A percentile compares a stretch with the other conserved stretches of the same genome.
phyloP scores from a whole-genome alignment of 2,888 invertebrate genomes.

The Stegophylla sp. region DNA sequence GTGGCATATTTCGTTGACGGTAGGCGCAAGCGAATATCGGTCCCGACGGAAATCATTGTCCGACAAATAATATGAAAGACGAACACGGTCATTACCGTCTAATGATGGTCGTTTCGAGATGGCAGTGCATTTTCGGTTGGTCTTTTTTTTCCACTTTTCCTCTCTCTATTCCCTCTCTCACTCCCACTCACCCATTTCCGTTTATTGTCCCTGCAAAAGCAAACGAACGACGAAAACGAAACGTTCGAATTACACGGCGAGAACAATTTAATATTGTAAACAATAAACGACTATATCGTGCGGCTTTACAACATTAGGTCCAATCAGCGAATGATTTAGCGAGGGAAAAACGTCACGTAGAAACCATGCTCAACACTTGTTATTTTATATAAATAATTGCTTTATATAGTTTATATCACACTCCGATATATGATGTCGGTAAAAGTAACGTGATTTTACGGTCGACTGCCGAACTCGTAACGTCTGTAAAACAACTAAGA shows the following conservation, averaged over 20 bases:
- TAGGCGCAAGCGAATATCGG: neutral
- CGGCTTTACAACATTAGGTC: neutral
- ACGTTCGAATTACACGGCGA: conserved; percentile 16
- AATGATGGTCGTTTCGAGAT: conserved; percentile 42
- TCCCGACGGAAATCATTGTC: conserved; percentile 25
- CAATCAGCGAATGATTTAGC: neutral
- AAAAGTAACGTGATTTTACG: no score
- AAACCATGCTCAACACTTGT: neutral
- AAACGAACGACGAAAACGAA: conserved; percentile 18
- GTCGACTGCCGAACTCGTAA: no score
- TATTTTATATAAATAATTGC: neutral
- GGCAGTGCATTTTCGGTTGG: conserved; percentile 17
- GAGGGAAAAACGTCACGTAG: neutral
- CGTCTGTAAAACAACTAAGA: no score
- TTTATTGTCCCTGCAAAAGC: conserved; percentile 29
- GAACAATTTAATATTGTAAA: conserved; percentile 31
- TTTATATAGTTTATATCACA: no score
- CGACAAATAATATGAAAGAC: conserved; percentile 31
- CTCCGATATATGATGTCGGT: no score
- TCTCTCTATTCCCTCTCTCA: neutral
- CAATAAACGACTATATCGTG: conserved; percentile 1
- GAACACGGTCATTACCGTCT: conserved; percentile 48
- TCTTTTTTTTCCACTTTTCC: neutral
- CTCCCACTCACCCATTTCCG: conserved; percentile 4
- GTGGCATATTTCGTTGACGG: neutral